These are phyloP conservation scores for Zaprionus gabonicus DNA, from an alignment of 1,140 invertebrate genomes.

Conservation along the genomic window DNA sequence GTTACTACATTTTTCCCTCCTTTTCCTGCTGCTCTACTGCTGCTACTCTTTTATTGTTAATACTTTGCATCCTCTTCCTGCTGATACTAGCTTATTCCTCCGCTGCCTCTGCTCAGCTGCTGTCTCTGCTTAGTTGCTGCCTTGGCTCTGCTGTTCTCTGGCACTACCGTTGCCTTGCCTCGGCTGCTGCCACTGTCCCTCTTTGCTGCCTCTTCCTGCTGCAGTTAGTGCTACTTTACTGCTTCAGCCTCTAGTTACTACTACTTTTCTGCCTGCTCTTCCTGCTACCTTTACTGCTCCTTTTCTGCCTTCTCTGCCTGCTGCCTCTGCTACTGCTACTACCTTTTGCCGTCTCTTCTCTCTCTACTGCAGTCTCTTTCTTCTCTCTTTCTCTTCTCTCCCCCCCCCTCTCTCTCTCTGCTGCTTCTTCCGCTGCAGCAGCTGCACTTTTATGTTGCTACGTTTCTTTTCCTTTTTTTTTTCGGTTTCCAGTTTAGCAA, in stretches of 20 bases:
- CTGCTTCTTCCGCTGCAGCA: conserved; percentile 41
- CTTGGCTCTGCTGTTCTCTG: background rate
- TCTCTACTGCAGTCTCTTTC: background rate
- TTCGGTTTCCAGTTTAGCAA: conserved; percentile 24
- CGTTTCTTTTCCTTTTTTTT: conserved; percentile 10
- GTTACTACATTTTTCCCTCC: background rate
- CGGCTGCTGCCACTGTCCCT: no score
- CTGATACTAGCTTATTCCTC: no score
- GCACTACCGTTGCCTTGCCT: no score
- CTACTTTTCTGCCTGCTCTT: background rate
- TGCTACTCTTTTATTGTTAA: no score
- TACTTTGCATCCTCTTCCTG: no score
- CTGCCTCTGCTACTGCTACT: background rate
- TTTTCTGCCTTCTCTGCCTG: background rate
- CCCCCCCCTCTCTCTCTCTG: background rate
- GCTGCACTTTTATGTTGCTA: conserved; percentile 45
- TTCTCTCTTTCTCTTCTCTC: background rate
- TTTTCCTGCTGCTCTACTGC: no score
- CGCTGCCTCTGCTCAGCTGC: no score
- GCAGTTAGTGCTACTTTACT: no score
- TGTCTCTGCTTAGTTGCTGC: no score
- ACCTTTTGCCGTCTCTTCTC: background rate
- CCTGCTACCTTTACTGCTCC: no score
- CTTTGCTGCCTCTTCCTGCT: no score
- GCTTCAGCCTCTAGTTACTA: background rate